phyloP scores from a whole-genome alignment of 2,113 vertebrate species.

The Percina caprodes region DNA sequence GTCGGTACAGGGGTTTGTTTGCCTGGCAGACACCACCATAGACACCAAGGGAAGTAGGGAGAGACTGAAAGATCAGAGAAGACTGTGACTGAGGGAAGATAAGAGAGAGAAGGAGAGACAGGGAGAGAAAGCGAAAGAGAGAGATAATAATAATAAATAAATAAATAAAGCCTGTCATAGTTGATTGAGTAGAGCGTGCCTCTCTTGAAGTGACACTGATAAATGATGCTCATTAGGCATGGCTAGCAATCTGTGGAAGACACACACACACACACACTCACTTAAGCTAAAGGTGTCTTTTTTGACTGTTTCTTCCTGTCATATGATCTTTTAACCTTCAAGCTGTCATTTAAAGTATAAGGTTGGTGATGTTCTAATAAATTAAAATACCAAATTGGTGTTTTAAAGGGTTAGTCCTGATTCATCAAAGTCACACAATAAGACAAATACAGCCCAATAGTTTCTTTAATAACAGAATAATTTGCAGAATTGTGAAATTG shows the following conservation, averaged over 20 bases:
- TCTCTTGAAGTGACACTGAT: conserved; percentile 44
- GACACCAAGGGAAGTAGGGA: neutral
- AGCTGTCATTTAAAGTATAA: neutral
- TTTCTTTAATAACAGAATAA: no score
- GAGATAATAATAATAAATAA: neutral
- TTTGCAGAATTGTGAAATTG: no score
- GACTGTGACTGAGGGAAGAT: neutral
- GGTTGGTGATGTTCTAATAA: no score
- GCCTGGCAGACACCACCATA: conserved; percentile 10
- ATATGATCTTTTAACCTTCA: neutral
- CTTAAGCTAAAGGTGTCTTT: neutral
- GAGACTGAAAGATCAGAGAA: conserved; percentile 6
- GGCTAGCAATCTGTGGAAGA: conserved; percentile 21
- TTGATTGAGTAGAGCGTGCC: conserved; percentile 31
- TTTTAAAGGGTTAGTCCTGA: no score
- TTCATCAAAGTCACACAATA: no score
- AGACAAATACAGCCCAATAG: no score
- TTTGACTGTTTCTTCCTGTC: neutral
- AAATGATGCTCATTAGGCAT: conserved; percentile 46
- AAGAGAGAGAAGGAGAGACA: neutral
- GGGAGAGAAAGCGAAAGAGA: neutral
- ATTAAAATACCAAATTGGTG: no score
- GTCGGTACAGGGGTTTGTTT: neutral
- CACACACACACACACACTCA: conserved; percentile 22
- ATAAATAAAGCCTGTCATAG: conserved; percentile 42